Evolutionary conservation across 1,140 invertebrate genomes (phyloP).

Genomic region (Chionoecetes opilio): DNA sequence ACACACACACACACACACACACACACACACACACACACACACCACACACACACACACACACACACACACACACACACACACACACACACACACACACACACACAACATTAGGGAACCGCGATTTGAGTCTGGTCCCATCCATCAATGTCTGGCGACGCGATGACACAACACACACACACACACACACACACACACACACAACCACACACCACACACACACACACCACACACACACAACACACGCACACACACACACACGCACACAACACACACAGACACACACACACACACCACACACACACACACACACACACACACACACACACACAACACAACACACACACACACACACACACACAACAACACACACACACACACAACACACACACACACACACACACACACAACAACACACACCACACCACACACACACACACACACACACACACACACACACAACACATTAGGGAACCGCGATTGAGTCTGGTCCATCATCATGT

Average conservation of each 20-base stretch:
- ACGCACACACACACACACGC: neutral
- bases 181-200: neutral
- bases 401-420: neutral
- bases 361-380: neutral
- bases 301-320: neutral
- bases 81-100: neutral
- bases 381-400: neutral
- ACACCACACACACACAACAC: no score
- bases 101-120: no score
- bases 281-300: neutral
- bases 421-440: neutral
- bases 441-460: neutral
- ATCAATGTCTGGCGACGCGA: neutral
- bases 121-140: neutral
- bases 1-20: no score
- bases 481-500: no score
- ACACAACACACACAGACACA: neutral
- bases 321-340: neutral
- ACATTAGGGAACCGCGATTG: no score
- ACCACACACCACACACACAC: no score
- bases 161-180: neutral
- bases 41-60: no score
- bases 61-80: constrained; percentile 33
- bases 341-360: neutral
- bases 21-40: no score